Conservation (phyloP, 2,113 vertebrate genomes). For the Ictalurus furcatus region DNA sequence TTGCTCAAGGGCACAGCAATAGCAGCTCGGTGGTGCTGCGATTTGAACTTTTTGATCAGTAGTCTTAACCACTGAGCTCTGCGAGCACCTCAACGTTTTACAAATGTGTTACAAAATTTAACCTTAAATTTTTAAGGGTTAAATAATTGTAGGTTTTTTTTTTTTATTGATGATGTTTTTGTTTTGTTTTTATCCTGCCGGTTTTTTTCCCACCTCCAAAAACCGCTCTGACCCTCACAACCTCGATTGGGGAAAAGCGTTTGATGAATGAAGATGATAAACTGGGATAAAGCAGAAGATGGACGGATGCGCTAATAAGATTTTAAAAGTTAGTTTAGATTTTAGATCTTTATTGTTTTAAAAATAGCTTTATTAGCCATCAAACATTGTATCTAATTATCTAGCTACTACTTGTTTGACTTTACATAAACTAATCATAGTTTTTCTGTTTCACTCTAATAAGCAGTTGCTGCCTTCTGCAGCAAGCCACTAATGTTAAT, state of each 20-base stretch:
- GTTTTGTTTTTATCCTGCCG: background rate
- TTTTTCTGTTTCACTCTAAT: background rate
- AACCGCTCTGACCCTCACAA: background rate
- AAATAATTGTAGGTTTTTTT: background rate
- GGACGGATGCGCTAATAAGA: too few relatives aligned
- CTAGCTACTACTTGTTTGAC: background rate
- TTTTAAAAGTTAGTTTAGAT: background rate
- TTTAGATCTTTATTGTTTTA: background rate
- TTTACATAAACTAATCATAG: background rate
- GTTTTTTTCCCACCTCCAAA: background rate
- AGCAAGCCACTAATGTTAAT: background rate
- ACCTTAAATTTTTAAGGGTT: background rate
- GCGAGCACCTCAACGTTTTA: background rate
- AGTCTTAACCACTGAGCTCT: background rate
- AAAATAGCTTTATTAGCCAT: too few relatives aligned
- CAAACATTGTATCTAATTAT: too few relatives aligned
- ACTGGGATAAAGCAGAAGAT: too few relatives aligned
- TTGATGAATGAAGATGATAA: too few relatives aligned
- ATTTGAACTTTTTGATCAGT: too few relatives aligned
- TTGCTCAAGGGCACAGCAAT: background rate
- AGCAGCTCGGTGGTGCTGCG: background rate
- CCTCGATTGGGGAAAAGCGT: too few relatives aligned
- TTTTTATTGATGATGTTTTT: too few relatives aligned
- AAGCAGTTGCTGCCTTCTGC: background rate
- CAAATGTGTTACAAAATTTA: background rate